Evolutionary conservation across 2,888 invertebrate genomes (phyloP).

Genomic region (Atrina japonica): DNA sequence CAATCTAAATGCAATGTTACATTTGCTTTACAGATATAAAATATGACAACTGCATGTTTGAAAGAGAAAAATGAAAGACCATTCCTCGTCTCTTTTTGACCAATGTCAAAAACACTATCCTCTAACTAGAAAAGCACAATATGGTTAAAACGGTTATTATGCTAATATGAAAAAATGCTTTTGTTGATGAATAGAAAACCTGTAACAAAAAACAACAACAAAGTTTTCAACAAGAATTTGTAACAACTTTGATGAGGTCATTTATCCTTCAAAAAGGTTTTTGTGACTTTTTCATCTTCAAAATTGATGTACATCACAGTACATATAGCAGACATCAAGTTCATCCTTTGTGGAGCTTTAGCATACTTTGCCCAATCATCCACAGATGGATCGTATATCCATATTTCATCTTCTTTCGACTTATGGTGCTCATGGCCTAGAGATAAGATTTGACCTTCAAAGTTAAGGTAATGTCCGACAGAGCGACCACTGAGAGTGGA

Average conservation of each 20-base stretch:
- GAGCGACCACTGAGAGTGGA: slow-evolving; percentile 79
- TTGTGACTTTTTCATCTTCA: slow-evolving; percentile 75
- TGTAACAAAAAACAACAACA: no score
- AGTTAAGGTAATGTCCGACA: slow-evolving; percentile 77
- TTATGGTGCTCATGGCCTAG: slow-evolving; percentile 78
- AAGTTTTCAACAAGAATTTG: slow-evolving; percentile 7
- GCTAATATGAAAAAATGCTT: no score
- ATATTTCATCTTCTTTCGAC: slow-evolving; percentile 79
- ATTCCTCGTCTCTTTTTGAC: no score
- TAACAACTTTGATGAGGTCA: slow-evolving; percentile 41
- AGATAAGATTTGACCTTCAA: slow-evolving; percentile 74
- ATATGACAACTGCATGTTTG: no score
- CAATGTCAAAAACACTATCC: no score
- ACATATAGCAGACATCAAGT: slow-evolving; percentile 74
- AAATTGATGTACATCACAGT: slow-evolving; percentile 75
- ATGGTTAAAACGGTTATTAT: no score
- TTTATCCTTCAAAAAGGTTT: slow-evolving; percentile 71
- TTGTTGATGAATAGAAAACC: no score
- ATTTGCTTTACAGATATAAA: no score
- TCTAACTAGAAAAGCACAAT: no score
- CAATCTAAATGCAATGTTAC: no score
- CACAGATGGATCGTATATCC: slow-evolving; percentile 72
- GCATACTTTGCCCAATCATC: slow-evolving; percentile 76
- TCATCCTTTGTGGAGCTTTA: slow-evolving; percentile 76
- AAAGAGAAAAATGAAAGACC: no score